Evolutionary conservation across 2,888 invertebrate genomes (phyloP), one percentile per base, ranked within the genome.

Genomic region (Lordiphosa fenestrarum): DNA sequence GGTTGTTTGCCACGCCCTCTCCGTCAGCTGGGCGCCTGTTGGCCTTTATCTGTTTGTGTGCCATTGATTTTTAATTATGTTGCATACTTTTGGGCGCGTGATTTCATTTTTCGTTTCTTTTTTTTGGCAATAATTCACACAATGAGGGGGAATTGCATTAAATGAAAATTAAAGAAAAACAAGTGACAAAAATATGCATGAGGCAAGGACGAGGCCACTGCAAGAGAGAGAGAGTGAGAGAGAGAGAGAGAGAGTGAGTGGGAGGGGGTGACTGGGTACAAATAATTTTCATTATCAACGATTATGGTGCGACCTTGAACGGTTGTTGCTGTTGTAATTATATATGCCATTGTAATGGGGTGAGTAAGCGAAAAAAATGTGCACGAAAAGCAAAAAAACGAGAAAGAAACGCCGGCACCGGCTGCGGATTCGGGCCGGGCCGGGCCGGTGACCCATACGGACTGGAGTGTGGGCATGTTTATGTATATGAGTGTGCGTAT

Each of bases 61-160:
- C 75, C 87, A 87, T 87, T 87, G 87, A 88, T 86, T 86, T 86
- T 87, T 85, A 87, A 88, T 87, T 87, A 86, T 84, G 74, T 71
- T 84, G 80, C 85, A 72, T 80, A 71, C 77, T 80, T 84, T 84
- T 61, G 65, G 73, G 67, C 66, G 55, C 60, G 42, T 54, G 53
- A 49, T 47, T 55, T 59, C 64, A 65, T 63, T 25, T 53, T 69
- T 71, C 58, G 67, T 69, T 40, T 55, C 66, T 66, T 72, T 73
- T 71, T 75, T 76, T 81, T 52, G 76, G 71, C 81, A 73, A 84
- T 85, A 75, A 81, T 80, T 77, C 77, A 73, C 65, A 76, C 75
- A 76, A 69, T 73, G 76, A 69, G 66, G 5, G 35, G 39, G 52
- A 66, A 68, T 65, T 71, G 71, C 66, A 84, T 73, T 81, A 73